These are phyloP conservation scores for Oxyteleia sp. DNA, from an alignment of 2,888 invertebrate species.

Conservation along the genomic window DNA sequence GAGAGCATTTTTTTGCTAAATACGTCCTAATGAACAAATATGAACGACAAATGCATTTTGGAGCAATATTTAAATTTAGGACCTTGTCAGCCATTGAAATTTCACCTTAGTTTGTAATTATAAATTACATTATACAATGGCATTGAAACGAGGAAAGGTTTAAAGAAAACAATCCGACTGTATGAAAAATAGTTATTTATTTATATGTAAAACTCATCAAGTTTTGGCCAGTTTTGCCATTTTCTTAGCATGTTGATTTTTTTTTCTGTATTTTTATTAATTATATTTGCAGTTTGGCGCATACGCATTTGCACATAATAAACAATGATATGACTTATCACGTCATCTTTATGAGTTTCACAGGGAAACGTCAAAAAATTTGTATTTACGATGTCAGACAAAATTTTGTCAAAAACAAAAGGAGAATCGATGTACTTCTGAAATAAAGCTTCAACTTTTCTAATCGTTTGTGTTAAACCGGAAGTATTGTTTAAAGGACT, in stretches of 20 bases:
- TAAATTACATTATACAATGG: too few species aligned
- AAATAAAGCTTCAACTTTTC: slow-evolving; percentile 4
- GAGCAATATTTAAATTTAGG: too few species aligned
- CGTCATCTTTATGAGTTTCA: background rate
- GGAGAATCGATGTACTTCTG: slow-evolving; percentile 5
- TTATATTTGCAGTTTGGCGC: background rate
- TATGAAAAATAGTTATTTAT: too few species aligned
- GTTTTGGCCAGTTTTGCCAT: slow-evolving; percentile 6
- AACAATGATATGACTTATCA: background rate
- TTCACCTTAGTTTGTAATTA: too few species aligned
- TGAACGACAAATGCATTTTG: too few species aligned
- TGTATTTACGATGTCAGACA: background rate
- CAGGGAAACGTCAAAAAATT: slow-evolving; percentile 1
- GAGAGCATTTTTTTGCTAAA: too few species aligned
- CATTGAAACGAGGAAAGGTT: too few species aligned
- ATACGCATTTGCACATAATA: slow-evolving; percentile 7
- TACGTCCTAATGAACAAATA: too few species aligned
- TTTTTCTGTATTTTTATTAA: slow-evolving; percentile 1
- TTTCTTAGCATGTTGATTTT: background rate
- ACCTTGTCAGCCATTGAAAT: too few species aligned
- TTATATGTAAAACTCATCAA: background rate
- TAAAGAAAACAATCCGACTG: too few species aligned
- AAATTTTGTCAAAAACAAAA: background rate
- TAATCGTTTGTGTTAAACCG: background rate
- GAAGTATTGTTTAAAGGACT: slow-evolving; percentile 1